Evolutionary conservation across 2,113 vertebrate species (phyloP).

Genomic region (Rynchops niger): DNA sequence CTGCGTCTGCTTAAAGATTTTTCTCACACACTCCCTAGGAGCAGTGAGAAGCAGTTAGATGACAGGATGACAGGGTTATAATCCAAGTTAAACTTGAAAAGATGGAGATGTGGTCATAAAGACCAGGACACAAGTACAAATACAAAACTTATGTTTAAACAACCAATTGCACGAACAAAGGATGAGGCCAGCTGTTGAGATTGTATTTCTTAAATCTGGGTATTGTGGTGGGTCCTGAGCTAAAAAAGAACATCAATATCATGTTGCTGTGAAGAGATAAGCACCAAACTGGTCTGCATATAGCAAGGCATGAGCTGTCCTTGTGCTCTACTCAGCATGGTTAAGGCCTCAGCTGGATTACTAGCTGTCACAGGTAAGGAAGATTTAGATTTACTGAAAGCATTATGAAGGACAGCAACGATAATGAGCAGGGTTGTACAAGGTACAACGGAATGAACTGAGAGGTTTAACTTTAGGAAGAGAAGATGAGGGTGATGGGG

Average conservation of each 20-base stretch:
- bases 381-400: not conserved
- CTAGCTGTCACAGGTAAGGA: not conserved
- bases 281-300: not conserved
- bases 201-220: not conserved
- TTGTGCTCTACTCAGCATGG: not conserved
- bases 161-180: not conserved
- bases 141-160: not conserved
- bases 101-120: not conserved
- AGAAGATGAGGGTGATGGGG: rapidly evolving
- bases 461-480: not conserved
- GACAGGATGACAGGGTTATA: not conserved
- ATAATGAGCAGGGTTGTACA: not conserved
- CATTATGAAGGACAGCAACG: not conserved
- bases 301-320: not conserved
- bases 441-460: not conserved
- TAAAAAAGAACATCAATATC: not conserved
- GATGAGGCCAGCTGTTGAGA: not conserved
- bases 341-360: not conserved
- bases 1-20: not conserved
- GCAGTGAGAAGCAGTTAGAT: not conserved
- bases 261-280: not conserved
- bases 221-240: not conserved
- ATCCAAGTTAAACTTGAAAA: not conserved
- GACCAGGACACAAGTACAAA: not conserved
- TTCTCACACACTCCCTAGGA: not conserved